Percentiles rank a stretch among this genome's conserved stretches.
These are phyloP conservation scores for Somateria mollissima DNA, from an alignment of 2,797 vertebrate genomes.

Conservation along the genomic window DNA sequence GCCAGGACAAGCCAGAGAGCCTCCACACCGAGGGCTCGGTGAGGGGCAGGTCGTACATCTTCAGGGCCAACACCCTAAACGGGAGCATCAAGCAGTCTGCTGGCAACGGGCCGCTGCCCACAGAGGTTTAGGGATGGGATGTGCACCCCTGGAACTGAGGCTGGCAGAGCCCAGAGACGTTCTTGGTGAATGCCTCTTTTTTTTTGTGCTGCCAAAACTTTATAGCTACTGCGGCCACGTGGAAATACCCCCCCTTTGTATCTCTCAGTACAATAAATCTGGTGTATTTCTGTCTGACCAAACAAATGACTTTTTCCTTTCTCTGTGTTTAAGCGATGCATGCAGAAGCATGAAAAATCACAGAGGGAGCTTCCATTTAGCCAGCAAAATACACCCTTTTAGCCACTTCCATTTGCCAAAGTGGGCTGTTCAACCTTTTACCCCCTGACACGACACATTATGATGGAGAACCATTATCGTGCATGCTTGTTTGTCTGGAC, in stretches of 20 bases:
- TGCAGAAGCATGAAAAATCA: not conserved
- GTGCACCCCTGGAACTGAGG: not conserved
- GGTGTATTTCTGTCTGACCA: constrained; percentile 31
- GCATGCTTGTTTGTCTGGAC: not conserved
- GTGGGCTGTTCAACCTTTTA: constrained; percentile 4
- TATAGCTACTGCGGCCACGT: not conserved
- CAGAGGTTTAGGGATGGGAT: constrained; percentile 81
- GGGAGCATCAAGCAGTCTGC: constrained; percentile 75
- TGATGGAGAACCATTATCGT: not conserved
- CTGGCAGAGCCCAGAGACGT: not conserved
- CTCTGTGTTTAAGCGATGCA: not conserved
- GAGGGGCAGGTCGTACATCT: constrained; percentile 81
- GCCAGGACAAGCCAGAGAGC: constrained; percentile 86
- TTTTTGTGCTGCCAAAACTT: not conserved
- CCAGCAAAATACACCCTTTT: not conserved
- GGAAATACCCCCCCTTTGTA: constrained; percentile 36
- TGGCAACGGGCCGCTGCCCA: constrained; percentile 81
- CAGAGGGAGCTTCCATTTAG: not conserved
- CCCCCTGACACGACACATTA: not conserved
- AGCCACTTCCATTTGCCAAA: constrained; percentile 3
- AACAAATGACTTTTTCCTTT: constrained; percentile 17
- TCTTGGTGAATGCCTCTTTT: not conserved
- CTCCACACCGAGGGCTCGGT: constrained; percentile 89
- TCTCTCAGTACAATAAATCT: constrained; percentile 47
- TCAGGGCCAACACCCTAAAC: constrained; percentile 82